phyloP scores from a whole-genome alignment of 2,113 vertebrate species.

The Eulemur macaco region DNA sequence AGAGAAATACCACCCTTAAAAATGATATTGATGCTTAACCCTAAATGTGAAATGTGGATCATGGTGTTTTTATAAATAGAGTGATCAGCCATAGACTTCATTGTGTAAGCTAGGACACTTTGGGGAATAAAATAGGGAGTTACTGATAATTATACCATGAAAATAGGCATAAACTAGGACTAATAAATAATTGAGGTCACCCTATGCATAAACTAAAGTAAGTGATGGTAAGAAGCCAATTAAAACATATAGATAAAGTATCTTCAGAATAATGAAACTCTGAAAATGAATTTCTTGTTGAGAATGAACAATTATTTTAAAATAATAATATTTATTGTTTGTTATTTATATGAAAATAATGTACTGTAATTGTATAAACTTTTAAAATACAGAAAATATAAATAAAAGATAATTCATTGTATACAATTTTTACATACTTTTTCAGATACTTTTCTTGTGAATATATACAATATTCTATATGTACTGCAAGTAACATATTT shows the following conservation, averaged over 20 bases:
- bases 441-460: not conserved
- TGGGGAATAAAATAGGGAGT: not conserved
- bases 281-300: not conserved
- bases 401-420: not conserved
- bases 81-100: not conserved
- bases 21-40: not conserved
- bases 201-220: slow-evolving; percentile 17
- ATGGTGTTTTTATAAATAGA: slow-evolving; percentile 11
- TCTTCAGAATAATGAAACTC: not conserved
- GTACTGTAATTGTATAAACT: not conserved
- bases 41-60: not conserved
- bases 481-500: not conserved
- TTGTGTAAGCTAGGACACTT: not conserved
- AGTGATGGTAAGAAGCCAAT: not conserved
- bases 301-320: not conserved
- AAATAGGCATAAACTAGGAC: not conserved
- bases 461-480: not conserved
- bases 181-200: not conserved
- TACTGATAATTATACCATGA: not conserved
- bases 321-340: not conserved
- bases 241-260: not conserved
- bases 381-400: slow-evolving; percentile 25
- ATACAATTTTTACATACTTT: not conserved
- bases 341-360: not conserved
- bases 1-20: not conserved